Evolutionary conservation across 2,888 invertebrate species (phyloP).

Genomic region (Drosophila nr. perissopoda): DNA sequence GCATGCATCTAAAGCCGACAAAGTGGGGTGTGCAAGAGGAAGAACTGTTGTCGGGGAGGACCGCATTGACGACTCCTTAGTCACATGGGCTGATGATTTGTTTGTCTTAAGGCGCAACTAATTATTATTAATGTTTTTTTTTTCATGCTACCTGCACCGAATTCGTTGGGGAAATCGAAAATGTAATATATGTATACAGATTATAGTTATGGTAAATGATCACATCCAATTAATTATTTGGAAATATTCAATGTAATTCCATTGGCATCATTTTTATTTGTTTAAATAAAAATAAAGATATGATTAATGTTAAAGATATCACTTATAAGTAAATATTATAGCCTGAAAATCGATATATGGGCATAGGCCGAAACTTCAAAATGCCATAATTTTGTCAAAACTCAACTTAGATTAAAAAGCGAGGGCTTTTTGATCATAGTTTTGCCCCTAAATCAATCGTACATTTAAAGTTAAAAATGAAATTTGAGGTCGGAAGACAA

Average conservation of each 20-base stretch:
- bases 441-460: too few species aligned
- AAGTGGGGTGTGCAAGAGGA: slow-evolving; percentile 15
- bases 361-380: too few species aligned
- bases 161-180: neutral
- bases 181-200: neutral
- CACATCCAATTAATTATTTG: neutral
- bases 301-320: too few species aligned
- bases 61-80: slow-evolving; percentile 17
- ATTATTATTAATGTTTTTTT: slow-evolving; percentile 7
- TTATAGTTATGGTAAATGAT: neutral
- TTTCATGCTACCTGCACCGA: neutral
- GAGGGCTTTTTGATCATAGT: too few species aligned
- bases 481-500: too few species aligned
- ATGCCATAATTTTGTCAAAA: too few species aligned
- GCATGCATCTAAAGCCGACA: slow-evolving; percentile 54
- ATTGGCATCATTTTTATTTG: neutral
- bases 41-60: slow-evolving; percentile 6
- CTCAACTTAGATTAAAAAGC: too few species aligned
- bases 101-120: slow-evolving; percentile 18
- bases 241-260: neutral
- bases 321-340: too few species aligned
- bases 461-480: too few species aligned
- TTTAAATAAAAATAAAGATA: neutral
- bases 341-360: too few species aligned
- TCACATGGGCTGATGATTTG: slow-evolving; percentile 36